Base-by-base conservation (phyloP, 2,888 invertebrate genomes). In the Argyra leucocephala region DNA sequence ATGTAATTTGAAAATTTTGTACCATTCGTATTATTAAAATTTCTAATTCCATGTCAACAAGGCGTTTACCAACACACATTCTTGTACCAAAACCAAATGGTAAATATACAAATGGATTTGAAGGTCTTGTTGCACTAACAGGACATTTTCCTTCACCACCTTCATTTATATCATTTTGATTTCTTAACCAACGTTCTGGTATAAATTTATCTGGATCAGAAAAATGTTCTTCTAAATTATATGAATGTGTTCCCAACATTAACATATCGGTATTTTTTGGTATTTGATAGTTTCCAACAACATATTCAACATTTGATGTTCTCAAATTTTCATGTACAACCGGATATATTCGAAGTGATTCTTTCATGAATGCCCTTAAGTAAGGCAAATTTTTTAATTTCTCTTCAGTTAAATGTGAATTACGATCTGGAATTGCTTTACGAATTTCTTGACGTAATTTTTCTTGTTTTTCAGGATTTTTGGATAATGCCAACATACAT, bases 51-150 rank as follows among this genome's bases (percentile, higher is more conserved):
- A 90, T 77, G 71, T 88, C 88, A 0, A 89, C 89, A 69, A 91
- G 83, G 71, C 90, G 80, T 73, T 86, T 82, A 6, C 90, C 90
- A 66, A 88, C 83, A 72, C 89, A 89, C 68, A 83, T 83, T 63
- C 88, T 82, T 0, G 86, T 82, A 0, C 88, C 89, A 72, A 85
- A 85, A 1, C 88, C 88, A 73, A 89, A 89, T 0, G 88, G 88
- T 67, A 85, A 73, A 61, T 82, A 83, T 0, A 83, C 81, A 77
- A 87, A 87, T 0, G 86, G 85, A 65, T 69, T 66, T 24, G 22
- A n/a, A 62, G 58, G 12, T 61, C 69, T 72, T 37, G 71, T 70
- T 59, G 24, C 65, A 22, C 63, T 24, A 12, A 23, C 64, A 22
- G 69, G 67, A 65, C 66, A 57, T 1, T 22, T 22, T 18, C 1